phyloP scores from a whole-genome alignment of 2,113 vertebrate species.

The Monopterus albus region DNA sequence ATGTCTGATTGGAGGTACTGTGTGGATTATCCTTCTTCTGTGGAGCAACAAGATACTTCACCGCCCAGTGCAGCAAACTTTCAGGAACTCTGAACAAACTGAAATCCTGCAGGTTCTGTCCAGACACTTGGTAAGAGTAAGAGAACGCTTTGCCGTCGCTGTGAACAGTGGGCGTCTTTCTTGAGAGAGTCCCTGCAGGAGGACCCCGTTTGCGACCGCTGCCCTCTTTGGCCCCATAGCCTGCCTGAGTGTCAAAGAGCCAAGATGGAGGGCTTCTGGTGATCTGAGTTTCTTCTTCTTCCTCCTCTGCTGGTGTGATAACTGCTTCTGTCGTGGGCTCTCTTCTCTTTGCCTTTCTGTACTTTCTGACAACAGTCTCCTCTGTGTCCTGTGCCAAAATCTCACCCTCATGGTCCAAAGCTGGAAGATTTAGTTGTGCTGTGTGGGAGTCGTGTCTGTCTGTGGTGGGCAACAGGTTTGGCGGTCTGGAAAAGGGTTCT shows the following conservation, averaged over 20 bases:
- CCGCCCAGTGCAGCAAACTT: slow-evolving; percentile 56
- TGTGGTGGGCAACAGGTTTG: background rate
- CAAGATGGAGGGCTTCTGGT: slow-evolving; percentile 62
- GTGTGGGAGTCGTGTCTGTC: accelerated
- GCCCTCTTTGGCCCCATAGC: background rate
- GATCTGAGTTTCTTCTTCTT: background rate
- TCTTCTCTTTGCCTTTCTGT: slow-evolving; percentile 34
- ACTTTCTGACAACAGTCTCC: background rate
- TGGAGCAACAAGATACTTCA: slow-evolving; percentile 54
- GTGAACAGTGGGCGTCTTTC: slow-evolving; percentile 23
- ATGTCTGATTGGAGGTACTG: background rate
- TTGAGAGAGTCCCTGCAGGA: accelerated
- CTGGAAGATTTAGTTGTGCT: background rate
- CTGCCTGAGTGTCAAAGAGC: slow-evolving; percentile 49
- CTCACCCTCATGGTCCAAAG: background rate
- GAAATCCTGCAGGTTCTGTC: slow-evolving; percentile 54
- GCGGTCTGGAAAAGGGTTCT: background rate
- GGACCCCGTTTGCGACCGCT: background rate
- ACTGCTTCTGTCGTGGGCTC: background rate
- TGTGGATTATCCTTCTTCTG: background rate
- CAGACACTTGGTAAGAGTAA: slow-evolving; percentile 45
- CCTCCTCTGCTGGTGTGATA: background rate
- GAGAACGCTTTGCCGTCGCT: slow-evolving; percentile 29
- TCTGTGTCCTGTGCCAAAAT: background rate
- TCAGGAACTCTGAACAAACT: slow-evolving; percentile 27